phyloP scores from a whole-genome alignment of 1,140 invertebrate genomes.

The Leptinotarsa undecemlineata region DNA sequence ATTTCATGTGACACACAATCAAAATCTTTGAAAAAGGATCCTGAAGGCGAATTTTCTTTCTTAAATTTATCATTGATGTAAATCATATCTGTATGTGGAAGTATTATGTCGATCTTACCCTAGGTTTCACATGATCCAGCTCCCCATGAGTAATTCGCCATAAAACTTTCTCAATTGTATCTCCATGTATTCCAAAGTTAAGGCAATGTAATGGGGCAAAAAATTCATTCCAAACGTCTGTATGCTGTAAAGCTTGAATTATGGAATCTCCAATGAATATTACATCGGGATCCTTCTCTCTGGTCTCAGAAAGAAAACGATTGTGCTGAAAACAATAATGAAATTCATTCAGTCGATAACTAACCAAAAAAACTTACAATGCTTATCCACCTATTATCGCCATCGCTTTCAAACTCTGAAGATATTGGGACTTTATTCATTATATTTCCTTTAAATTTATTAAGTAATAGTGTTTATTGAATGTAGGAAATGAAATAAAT shows the following conservation, averaged over 20 bases:
- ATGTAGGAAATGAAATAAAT: no score
- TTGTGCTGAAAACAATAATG: slow-evolving; percentile 69
- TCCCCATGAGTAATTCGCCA: slow-evolving; percentile 89
- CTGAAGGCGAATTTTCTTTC: no score
- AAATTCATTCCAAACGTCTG: slow-evolving; percentile 81
- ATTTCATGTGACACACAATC: no score
- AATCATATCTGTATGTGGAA: not conserved
- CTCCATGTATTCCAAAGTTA: slow-evolving; percentile 88
- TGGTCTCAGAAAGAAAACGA: slow-evolving; percentile 76
- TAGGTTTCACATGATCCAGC: slow-evolving; percentile 83
- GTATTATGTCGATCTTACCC: slow-evolving; percentile 59
- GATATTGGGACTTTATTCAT: slow-evolving; percentile 49
- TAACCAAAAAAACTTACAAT: slow-evolving; percentile 47
- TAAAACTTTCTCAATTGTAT: slow-evolving; percentile 84
- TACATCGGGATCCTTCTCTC: slow-evolving; percentile 88
- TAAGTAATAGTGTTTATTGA: no score
- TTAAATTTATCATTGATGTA: no score
- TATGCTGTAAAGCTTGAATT: slow-evolving; percentile 75
- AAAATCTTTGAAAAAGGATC: no score
- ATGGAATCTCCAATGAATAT: slow-evolving; percentile 88
- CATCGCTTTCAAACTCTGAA: slow-evolving; percentile 51
- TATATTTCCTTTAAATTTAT: slow-evolving; percentile 20
- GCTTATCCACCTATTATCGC: slow-evolving; percentile 55
- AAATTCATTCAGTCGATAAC: slow-evolving; percentile 11
- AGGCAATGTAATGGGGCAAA: slow-evolving; percentile 86